phyloP scores from a whole-genome alignment of 1,140 invertebrate species.

The Rhynchophorus ferrugineus region DNA sequence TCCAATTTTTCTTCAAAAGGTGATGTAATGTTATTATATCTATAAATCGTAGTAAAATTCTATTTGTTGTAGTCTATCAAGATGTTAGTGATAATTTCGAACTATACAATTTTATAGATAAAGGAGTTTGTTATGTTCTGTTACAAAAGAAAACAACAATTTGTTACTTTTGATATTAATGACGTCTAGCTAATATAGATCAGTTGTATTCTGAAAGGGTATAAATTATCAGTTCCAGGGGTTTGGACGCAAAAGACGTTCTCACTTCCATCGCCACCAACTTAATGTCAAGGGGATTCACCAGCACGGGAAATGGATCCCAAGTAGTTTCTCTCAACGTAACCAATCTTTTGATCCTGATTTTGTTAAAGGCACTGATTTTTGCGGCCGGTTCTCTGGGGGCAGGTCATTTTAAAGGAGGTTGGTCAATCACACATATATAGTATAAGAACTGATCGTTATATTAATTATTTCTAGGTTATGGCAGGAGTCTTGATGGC shows the following conservation, averaged over 20 bases:
- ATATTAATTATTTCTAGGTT: constrained; percentile 17
- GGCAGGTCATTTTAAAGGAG: constrained; percentile 53
- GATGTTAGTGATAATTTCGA: too few species aligned
- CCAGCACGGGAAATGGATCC: constrained; percentile 28
- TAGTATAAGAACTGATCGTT: constrained; percentile 25
- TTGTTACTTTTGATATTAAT: background rate
- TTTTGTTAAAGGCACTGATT: constrained; percentile 73
- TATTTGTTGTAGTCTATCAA: too few species aligned
- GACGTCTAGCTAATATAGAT: too few species aligned
- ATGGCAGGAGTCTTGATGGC: constrained; percentile 48
- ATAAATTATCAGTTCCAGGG: constrained; percentile 32
- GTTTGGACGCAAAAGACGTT: constrained; percentile 33
- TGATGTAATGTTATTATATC: too few species aligned
- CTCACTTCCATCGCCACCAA: constrained; percentile 33
- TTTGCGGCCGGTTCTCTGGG: constrained; percentile 70
- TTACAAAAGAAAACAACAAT: constrained; percentile 1
- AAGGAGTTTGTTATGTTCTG: too few species aligned
- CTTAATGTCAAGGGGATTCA: constrained; percentile 33
- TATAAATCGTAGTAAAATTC: too few species aligned
- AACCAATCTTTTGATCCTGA: constrained; percentile 69
- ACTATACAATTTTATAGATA: too few species aligned
- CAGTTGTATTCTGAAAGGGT: too few species aligned
- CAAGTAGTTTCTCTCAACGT: constrained; percentile 76
- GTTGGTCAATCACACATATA: constrained; percentile 23
- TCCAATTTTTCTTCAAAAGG: too few species aligned